A percentile compares a stretch with the other conserved stretches of the same genome.
Evolutionary conservation across 2,797 vertebrate species (phyloP).

Genomic region (Chanos chanos): DNA sequence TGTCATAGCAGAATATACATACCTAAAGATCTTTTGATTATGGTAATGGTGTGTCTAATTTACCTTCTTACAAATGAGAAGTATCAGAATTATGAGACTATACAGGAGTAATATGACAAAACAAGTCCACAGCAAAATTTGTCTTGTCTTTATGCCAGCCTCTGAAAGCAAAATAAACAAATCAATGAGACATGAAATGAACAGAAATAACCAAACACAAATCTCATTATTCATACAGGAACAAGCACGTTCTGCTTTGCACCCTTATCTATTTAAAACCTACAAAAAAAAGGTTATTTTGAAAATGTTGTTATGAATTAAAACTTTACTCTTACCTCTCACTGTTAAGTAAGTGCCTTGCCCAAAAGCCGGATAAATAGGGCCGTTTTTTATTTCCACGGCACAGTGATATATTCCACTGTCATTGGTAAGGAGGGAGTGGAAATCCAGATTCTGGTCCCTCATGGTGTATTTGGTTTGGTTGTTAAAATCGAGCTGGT

Average conservation of each 20-base stretch:
- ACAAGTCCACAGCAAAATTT: constrained; percentile 44
- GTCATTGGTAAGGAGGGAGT: constrained; percentile 48
- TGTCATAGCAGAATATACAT: too few species aligned
- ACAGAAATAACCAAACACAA: not conserved
- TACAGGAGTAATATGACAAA: constrained; percentile 58
- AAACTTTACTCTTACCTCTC: constrained; percentile 50
- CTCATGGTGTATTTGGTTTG: constrained; percentile 36
- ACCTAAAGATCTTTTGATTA: too few species aligned
- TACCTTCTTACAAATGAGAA: constrained; percentile 67
- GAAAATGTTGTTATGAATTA: not conserved
- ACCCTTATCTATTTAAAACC: not conserved
- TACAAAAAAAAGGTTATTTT: not conserved
- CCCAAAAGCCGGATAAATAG: constrained; percentile 40
- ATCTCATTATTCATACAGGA: not conserved
- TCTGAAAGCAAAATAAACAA: constrained; percentile 50
- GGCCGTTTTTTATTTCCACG: accelerated
- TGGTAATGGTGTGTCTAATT: too few species aligned
- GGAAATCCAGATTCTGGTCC: constrained; percentile 38
- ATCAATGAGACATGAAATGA: constrained; percentile 1
- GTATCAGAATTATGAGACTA: constrained; percentile 47
- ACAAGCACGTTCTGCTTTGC: too few species aligned
- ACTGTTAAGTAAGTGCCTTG: constrained; percentile 58
- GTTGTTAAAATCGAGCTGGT: not conserved
- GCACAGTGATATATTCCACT: constrained; percentile 70
- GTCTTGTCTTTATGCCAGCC: not conserved